Evolutionary conservation across 2,888 invertebrate species (phyloP), one percentile per base, ranked within the genome.

Genomic region (Galerucella calmariensis): DNA sequence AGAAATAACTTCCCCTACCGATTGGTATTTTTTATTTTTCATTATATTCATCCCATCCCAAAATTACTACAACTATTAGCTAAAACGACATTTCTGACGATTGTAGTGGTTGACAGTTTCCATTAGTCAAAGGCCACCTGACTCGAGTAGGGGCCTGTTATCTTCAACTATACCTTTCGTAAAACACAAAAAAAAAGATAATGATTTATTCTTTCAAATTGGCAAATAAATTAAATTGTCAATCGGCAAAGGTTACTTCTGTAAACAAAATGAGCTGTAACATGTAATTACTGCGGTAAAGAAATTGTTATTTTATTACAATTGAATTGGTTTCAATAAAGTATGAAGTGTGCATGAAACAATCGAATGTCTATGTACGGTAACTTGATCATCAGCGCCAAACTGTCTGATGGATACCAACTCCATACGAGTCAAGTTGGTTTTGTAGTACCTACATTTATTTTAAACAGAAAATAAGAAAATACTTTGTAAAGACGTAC

Each of bases 321-420:
- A 71, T 67, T 65, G 69, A 71, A 73, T 77, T 67, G 66, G 61
- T 69, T 75, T 68, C 48, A 62, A 66, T 77, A 77, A 75, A 75
- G 69, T 69, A 48, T 73, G 67, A 44, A 75, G 20, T 66, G 48
- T 72, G 61, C 16, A 67, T 67, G 59, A 81, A 81, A 82, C 80
- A 80, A 79, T 81, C 75, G 78, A 78, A 73, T 79, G 78, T 77
- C 84, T 84, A 80, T 83, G 80, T 85, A 85, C 83, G 85, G 85
- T 79, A 85, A 85, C 83, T 83, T 84, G 85, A 83, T 83, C 82
- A 78, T 69, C 74, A 80, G 85, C 85, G 86, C 85, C 86, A 82
- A 74, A 85, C 86, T 82, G 86, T 86, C 86, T 86, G 84, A 79
- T 70, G 75, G 69, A 73, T 72, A 69, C 51, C 70, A 66, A 67